Conservation (phyloP, 1,140 invertebrate genomes). For the Caenorhabditis elegans region DNA sequence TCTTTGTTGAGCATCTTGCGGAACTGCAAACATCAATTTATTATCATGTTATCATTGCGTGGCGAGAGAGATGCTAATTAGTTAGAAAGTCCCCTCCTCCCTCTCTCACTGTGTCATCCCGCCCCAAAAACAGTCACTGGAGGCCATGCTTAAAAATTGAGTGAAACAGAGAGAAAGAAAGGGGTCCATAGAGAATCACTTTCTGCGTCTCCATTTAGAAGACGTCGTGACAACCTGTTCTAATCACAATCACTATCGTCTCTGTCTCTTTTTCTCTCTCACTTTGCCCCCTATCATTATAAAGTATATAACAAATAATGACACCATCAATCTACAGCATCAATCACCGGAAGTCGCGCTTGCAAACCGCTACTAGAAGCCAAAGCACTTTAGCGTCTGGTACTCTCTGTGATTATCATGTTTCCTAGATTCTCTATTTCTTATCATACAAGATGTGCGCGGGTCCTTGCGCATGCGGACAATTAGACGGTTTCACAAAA, state of each 20-base stretch:
- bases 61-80: slow-evolving; percentile 3
- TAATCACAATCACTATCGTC: background rate
- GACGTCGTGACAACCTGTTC: slow-evolving; percentile 4
- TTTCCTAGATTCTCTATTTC: background rate
- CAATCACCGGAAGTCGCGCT: slow-evolving; percentile 30
- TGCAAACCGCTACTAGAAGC: slow-evolving; percentile 29
- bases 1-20: slow-evolving; percentile 99
- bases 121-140: background rate
- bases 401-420: background rate
- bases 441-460: slow-evolving; percentile 21
- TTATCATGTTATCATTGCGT: background rate
- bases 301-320: slow-evolving; percentile 34
- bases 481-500: slow-evolving; percentile 2
- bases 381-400: background rate
- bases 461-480: background rate
- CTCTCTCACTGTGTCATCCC: background rate
- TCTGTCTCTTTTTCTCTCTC: slow-evolving; percentile 1
- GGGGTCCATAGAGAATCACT: background rate
- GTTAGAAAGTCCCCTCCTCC: background rate
- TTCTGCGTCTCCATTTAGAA: slow-evolving; percentile 6
- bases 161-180: background rate
- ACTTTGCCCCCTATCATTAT: background rate
- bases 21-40: slow-evolving; percentile 77
- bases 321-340: slow-evolving; percentile 31
- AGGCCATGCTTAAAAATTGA: slow-evolving; percentile 22